These are phyloP conservation scores for Lingula anatina DNA, from an alignment of 2,888 invertebrate genomes.

Conservation along the genomic window DNA sequence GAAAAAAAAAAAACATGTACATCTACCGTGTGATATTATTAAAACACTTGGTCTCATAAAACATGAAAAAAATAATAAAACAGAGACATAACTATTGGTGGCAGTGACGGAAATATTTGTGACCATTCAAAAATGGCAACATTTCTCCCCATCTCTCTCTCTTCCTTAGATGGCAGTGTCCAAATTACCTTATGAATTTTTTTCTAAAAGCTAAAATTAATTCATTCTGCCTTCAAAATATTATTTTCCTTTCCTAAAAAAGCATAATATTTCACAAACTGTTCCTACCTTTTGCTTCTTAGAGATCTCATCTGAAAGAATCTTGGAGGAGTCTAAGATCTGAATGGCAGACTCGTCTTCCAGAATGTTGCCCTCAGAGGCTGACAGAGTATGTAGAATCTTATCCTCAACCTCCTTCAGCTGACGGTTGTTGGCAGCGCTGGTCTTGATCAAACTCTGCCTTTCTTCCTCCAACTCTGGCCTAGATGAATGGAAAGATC, in stretches of 20 bases:
- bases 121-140: too few relatives aligned
- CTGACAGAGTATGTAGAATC: constrained; percentile 77
- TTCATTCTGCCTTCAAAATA: background rate
- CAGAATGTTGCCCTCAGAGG: constrained; percentile 77
- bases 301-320: constrained; percentile 76
- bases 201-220: too few relatives aligned
- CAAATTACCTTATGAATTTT: too few relatives aligned
- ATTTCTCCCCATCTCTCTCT: too few relatives aligned
- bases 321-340: constrained; percentile 80
- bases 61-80: too few relatives aligned
- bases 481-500: constrained; percentile 32
- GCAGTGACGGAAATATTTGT: too few relatives aligned
- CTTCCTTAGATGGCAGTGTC: too few relatives aligned
- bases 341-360: constrained; percentile 87
- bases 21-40: too few relatives aligned
- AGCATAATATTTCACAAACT: background rate
- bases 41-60: too few relatives aligned
- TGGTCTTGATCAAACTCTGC: constrained; percentile 71
- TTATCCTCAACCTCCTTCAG: constrained; percentile 82
- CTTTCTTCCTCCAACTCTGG: constrained; percentile 78
- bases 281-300: constrained; percentile 71
- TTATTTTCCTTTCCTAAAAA: background rate
- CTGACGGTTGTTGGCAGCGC: constrained; percentile 74
- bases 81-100: background rate
- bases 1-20: too few relatives aligned